Evolutionary conservation across 2,888 invertebrate species (phyloP).

Genomic region (Corythucha ciliata): DNA sequence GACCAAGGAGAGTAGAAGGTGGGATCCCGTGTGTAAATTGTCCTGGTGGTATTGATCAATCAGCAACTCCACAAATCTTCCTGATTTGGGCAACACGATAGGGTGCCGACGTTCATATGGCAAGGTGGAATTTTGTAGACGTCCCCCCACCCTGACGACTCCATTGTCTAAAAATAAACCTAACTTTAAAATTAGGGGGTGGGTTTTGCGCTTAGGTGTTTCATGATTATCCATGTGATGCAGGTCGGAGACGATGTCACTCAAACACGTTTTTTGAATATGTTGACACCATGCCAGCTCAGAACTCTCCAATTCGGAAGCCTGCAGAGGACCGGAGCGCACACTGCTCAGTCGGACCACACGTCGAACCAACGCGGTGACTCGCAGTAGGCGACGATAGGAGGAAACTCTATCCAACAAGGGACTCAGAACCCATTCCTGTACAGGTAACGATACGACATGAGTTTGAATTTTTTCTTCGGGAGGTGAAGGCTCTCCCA

Average conservation of each 20-base stretch:
- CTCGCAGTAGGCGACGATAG: background rate
- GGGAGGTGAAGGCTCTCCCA: background rate
- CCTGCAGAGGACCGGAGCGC: background rate
- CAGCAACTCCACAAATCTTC: slow-evolving; percentile 1
- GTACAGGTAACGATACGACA: background rate
- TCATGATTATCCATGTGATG: too few relatives aligned
- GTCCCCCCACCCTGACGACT: background rate
- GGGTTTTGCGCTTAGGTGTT: too few relatives aligned
- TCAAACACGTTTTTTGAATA: background rate
- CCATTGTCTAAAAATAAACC: background rate
- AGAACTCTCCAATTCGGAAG: background rate
- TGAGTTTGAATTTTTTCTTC: background rate
- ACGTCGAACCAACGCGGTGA: background rate
- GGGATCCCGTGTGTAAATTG: slow-evolving; percentile 6
- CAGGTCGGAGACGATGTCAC: background rate
- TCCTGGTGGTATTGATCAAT: slow-evolving; percentile 9
- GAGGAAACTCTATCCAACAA: background rate
- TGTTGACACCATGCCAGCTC: background rate
- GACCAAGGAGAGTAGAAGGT: background rate
- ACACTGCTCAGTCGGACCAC: background rate
- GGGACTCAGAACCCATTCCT: background rate
- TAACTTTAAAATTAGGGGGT: background rate
- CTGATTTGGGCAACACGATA: slow-evolving; percentile 2
- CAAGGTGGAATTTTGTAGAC: background rate
- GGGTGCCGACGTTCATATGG: slow-evolving; percentile 22